Evolutionary conservation across 2,797 vertebrate species (phyloP), one percentile per base, ranked within the genome.

Genomic region (Ambastaia sidthimunki): DNA sequence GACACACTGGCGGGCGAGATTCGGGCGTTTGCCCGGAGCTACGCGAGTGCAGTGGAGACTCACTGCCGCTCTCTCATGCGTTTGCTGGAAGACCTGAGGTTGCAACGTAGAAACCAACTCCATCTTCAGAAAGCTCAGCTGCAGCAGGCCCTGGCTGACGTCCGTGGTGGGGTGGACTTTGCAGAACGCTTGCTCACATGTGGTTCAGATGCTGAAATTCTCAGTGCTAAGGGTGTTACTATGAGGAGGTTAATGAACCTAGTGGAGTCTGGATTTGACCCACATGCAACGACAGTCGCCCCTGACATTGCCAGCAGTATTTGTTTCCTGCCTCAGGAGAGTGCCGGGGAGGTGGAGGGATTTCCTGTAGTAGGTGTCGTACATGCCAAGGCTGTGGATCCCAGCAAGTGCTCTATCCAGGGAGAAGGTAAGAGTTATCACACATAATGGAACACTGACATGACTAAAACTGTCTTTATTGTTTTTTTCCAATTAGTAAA

Each of bases 51-150:
- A 0, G 90, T 99, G 18, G 93, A 96, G 78, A 87, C 93, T 16
- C 97, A 98, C 87, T 94, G 92, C 68, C 84, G 93, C 76, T 90
- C 85, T 62, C 90, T 98, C 83, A 93, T 98, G 76, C 92, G 83
- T 34, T 93, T 93, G 62, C 90, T 98, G 87, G 94, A 96, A 75
- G 94, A 95, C 74, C 84, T 97, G 34, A 90, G 90, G 1, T 68
- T 91, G 48, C 95, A 95, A 11, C 94, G 93, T 80, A 93, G 94
- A 80, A 96, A 94, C 81, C 90, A 94, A 50, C 90, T 98, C 71
- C 93, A 94, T 85, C 91, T 98, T 87, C 96, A 96, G 89, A 93
- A 89, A 83, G 95, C 92, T 0, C 96, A 96, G 90, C 90, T 98
- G 84, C 92, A 94, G 76, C 97, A 98, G 91, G 91, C 95, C 5